Percentiles rank a stretch among this genome's conserved stretches.
Evolutionary conservation across 2,888 invertebrate genomes (phyloP).

Genomic region (Atherix ibis): DNA sequence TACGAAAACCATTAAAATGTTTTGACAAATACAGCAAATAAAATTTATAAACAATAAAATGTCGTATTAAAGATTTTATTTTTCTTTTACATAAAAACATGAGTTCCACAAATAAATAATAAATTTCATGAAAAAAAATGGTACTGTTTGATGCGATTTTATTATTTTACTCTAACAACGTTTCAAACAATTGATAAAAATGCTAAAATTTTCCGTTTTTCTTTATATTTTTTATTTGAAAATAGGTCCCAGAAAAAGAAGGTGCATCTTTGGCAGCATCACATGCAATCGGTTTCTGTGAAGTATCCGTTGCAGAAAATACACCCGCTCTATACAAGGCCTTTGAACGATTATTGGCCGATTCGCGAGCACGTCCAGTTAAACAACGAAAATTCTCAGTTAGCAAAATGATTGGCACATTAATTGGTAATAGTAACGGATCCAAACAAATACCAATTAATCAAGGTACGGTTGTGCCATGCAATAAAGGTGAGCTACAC

Average conservation of each 20-base stretch:
- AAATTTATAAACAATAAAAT: no score
- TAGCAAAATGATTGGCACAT: slow-evolving; percentile 53
- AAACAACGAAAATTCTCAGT: slow-evolving; percentile 60
- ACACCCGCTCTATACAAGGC: slow-evolving; percentile 55
- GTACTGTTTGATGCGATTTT: no score
- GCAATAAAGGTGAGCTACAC: slow-evolving; percentile 42
- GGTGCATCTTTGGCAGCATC: slow-evolving; percentile 50
- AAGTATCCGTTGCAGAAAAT: slow-evolving; percentile 70
- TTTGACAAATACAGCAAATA: no score
- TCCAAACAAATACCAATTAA: slow-evolving; percentile 28
- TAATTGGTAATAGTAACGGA: slow-evolving; percentile 19
- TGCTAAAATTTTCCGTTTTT: no score
- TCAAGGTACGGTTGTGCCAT: slow-evolving; percentile 43
- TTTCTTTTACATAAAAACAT: no score
- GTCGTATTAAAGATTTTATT: no score
- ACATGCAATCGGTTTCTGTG: slow-evolving; percentile 57
- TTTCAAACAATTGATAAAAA: no score
- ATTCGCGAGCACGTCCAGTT: slow-evolving; percentile 43
- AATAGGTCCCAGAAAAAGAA: slow-evolving; percentile 57
- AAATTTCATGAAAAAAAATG: no score
- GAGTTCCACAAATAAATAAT: no score
- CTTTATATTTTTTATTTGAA: slow-evolving; percentile 27
- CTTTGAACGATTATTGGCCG: slow-evolving; percentile 51
- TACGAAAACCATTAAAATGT: no score
- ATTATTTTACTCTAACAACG: no score